phyloP scores from a whole-genome alignment of 2,797 vertebrate genomes.

The Hippopotamyrus pictus region DNA sequence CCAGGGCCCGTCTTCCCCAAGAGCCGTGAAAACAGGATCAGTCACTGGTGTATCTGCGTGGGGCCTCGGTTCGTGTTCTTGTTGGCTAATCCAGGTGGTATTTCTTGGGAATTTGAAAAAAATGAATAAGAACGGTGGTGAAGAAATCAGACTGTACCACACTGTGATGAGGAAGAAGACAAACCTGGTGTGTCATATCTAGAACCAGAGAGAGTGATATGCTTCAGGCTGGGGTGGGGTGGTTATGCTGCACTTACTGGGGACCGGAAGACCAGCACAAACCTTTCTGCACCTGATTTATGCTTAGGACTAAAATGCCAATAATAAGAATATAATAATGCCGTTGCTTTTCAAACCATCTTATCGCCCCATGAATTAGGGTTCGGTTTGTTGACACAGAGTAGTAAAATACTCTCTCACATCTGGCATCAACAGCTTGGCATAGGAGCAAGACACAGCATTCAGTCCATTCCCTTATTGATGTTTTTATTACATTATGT shows the following conservation, averaged over 20 bases:
- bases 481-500: not conserved
- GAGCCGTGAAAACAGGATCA: not conserved
- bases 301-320: not conserved
- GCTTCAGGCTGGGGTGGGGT: not conserved
- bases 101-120: not conserved
- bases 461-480: not conserved
- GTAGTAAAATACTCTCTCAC: not conserved
- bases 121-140: not conserved
- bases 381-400: not conserved
- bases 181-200: not conserved
- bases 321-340: not conserved
- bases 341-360: not conserved
- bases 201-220: not conserved
- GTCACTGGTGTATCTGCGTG: not conserved
- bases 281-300: not conserved
- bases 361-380: not conserved
- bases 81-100: not conserved
- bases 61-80: not conserved
- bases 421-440: not conserved
- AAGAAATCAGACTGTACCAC: not conserved
- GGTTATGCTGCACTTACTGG: not conserved
- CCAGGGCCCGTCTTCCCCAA: not conserved
- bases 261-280: not conserved
- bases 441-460: not conserved
- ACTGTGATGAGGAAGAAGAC: not conserved